These are phyloP conservation scores for Andrena bicolor DNA, from an alignment of 2,888 invertebrate genomes.

Conservation along the genomic window DNA sequence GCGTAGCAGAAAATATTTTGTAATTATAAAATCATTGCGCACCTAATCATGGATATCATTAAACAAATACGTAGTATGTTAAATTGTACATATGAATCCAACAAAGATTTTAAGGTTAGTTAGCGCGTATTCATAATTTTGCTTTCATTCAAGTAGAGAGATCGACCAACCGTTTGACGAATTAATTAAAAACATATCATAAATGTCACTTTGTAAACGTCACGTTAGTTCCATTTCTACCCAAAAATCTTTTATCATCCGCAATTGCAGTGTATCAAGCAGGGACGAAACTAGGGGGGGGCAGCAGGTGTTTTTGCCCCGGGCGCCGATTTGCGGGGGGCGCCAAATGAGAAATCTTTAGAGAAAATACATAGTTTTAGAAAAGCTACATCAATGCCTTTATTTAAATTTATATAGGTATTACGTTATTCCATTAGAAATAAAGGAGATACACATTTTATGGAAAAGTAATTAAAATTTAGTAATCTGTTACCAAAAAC, in stretches of 20 bases:
- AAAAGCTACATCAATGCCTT: no score
- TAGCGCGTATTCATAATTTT: neutral
- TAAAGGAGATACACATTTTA: no score
- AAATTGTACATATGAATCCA: neutral
- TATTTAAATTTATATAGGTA: no score
- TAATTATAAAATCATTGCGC: neutral
- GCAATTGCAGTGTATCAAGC: neutral
- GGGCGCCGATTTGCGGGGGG: no score
- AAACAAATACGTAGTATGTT: neutral
- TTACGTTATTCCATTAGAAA: no score
- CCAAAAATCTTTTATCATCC: neutral
- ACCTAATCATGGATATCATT: neutral
- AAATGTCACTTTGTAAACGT: slow-evolving; percentile 6
- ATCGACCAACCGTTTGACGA: neutral
- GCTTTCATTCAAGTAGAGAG: neutral
- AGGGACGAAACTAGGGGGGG: no score
- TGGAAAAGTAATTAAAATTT: no score
- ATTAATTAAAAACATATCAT: slow-evolving; percentile 27
- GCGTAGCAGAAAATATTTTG: neutral
- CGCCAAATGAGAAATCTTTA: no score
- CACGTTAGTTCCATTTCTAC: neutral
- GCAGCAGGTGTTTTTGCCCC: no score
- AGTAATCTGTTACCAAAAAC: no score
- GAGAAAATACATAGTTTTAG: no score
- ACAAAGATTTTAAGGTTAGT: neutral